Evolutionary conservation across 2,888 invertebrate genomes (phyloP).

Genomic region (Cheilosia urbana): DNA sequence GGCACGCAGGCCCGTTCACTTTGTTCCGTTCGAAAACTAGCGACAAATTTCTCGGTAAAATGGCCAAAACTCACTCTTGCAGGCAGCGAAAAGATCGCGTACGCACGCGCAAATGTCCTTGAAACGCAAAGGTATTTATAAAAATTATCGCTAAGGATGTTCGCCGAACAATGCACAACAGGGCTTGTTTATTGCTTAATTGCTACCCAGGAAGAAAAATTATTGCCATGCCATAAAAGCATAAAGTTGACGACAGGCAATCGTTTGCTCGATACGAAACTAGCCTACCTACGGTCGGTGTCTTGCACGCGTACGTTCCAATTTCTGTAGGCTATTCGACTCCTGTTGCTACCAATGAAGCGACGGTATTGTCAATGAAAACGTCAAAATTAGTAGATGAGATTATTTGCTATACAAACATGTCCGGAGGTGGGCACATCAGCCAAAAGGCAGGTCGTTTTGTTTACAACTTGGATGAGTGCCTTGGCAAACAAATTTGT

Average conservation of each 20-base stretch:
- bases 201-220: conserved; percentile 81
- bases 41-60: conserved; percentile 66
- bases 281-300: conserved; percentile 26
- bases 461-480: conserved; percentile 53
- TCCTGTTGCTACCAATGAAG: conserved; percentile 77
- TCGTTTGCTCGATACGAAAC: conserved; percentile 24
- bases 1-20: conserved; percentile 76
- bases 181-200: conserved; percentile 79
- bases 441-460: conserved; percentile 44
- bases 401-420: conserved; percentile 78
- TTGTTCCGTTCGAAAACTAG: conserved; percentile 65
- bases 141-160: conserved; percentile 74
- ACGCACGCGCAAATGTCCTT: conserved; percentile 80
- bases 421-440: conserved; percentile 62
- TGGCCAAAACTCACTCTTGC: conserved; percentile 27
- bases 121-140: conserved; percentile 76
- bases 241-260: conserved; percentile 82
- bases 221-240: conserved; percentile 82
- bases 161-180: conserved; percentile 53
- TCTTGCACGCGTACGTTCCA: conserved; percentile 78
- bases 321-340: conserved; percentile 59
- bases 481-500: conserved; percentile 49
- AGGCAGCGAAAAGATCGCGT: conserved; percentile 66
- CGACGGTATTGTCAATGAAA: conserved; percentile 78
- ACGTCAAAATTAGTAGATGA: conserved; percentile 79